Conservation (phyloP, 2,797 vertebrate genomes). For the Rhinichthys osculus region DNA sequence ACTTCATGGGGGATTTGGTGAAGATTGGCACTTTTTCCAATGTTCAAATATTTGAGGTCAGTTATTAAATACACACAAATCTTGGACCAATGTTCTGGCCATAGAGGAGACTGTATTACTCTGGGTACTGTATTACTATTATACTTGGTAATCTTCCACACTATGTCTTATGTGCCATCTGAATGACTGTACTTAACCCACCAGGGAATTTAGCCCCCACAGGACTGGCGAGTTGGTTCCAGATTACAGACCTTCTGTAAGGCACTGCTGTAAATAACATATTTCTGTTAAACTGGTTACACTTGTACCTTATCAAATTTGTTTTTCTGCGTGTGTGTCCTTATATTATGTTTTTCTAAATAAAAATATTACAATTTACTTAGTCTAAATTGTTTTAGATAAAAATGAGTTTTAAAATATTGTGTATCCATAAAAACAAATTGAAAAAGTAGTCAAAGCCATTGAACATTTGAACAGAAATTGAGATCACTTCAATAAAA, state of each 20-base stretch:
- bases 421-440: not conserved
- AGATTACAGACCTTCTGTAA: not conserved
- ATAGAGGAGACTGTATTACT: not conserved
- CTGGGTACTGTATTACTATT: not conserved
- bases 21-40: not conserved
- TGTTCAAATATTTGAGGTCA: not conserved
- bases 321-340: not conserved
- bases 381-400: not conserved
- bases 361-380: not conserved
- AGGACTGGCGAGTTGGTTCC: not conserved
- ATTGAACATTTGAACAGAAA: not conserved
- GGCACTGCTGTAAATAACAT: not conserved
- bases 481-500: not conserved
- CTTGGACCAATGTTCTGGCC: not conserved
- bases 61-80: not conserved
- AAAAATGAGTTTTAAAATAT: not conserved
- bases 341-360: slow-evolving; percentile 17
- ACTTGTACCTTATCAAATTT: not conserved
- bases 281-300: not conserved
- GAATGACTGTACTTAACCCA: not conserved
- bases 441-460: not conserved
- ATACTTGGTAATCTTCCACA: not conserved
- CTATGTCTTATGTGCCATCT: not conserved
- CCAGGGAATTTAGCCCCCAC: not conserved
- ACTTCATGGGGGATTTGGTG: not conserved